A percentile compares a stretch with the other conserved stretches of the same genome.
Evolutionary conservation across 2,888 invertebrate genomes (phyloP).

Genomic region (Sarcophaga variegata): DNA sequence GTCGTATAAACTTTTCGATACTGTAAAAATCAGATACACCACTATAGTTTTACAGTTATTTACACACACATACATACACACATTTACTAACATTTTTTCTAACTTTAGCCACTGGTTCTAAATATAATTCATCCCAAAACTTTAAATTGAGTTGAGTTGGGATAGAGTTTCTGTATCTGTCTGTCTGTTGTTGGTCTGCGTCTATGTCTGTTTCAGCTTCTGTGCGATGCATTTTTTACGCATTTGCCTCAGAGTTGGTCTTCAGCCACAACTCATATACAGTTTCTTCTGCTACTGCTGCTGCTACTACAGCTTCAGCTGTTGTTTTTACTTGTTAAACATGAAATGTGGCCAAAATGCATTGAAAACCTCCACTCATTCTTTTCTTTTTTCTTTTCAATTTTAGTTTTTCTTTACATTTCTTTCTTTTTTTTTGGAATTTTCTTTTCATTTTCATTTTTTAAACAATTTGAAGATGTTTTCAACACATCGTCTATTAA

Average conservation of each 20-base stretch:
- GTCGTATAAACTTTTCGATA: constrained; percentile 44
- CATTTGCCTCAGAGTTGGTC: constrained; percentile 15
- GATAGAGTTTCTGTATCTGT: background rate
- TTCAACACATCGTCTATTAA: constrained; percentile 56
- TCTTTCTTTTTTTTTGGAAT: background rate
- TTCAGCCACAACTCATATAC: constrained; percentile 45
- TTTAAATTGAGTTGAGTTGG: constrained; percentile 54
- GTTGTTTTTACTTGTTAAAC: constrained; percentile 37
- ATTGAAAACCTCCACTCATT: constrained; percentile 43
- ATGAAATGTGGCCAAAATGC: constrained; percentile 52
- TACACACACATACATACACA: background rate
- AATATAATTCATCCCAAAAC: constrained; percentile 43
- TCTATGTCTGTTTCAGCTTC: background rate
- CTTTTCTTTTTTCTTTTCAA: constrained; percentile 43
- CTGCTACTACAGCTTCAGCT: background rate
- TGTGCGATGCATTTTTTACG: background rate
- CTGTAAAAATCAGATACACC: constrained; percentile 29
- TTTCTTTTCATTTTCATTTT: constrained; percentile 22
- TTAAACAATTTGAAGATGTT: constrained; percentile 33
- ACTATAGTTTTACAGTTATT: background rate
- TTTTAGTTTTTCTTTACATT: constrained; percentile 7
- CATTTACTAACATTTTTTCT: constrained; percentile 1
- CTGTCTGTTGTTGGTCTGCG: background rate
- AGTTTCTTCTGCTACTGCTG: constrained; percentile 12
- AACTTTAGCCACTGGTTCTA: constrained; percentile 25